Conservation (phyloP, 2,113 vertebrate genomes). For the Manacus vitellinus region DNA sequence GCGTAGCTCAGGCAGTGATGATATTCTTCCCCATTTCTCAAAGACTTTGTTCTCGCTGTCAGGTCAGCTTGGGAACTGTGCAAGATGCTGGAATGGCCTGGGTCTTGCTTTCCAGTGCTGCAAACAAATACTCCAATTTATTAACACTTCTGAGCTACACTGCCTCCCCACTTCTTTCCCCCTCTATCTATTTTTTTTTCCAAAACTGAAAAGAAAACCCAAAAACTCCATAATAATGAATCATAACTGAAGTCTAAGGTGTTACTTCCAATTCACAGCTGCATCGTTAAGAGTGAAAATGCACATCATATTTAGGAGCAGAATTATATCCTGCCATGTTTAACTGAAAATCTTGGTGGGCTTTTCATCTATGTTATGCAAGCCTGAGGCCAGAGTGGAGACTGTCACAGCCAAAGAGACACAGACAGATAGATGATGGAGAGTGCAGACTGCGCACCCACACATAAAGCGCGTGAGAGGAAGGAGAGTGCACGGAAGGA, state of each 20-base stretch:
- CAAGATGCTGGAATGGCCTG: neutral
- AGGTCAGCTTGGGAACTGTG: neutral
- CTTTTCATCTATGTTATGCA: neutral
- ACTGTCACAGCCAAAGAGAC: constrained; percentile 60
- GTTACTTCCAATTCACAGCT: neutral
- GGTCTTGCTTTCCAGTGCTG: neutral
- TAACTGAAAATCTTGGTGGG: neutral
- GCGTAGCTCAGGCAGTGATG: neutral
- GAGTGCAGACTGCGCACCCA: constrained; percentile 64
- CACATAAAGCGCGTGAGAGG: constrained; percentile 59
- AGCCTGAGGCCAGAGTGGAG: constrained; percentile 38
- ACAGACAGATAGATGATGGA: constrained; percentile 70
- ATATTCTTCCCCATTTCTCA: neutral
- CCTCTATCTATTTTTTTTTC: fast-evolving
- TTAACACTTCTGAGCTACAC: neutral
- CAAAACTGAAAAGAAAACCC: neutral
- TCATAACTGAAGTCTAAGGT: neutral
- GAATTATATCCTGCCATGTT: neutral
- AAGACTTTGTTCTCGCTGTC: neutral
- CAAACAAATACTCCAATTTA: neutral
- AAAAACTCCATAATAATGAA: neutral
- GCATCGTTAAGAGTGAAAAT: neutral
- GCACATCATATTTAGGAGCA: neutral
- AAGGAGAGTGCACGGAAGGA: constrained; percentile 55
- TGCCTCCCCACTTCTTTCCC: neutral